Base-by-base conservation (phyloP, 37 sponge, comb jelly and placozoan species). In the Spongilla lacustris region DNA sequence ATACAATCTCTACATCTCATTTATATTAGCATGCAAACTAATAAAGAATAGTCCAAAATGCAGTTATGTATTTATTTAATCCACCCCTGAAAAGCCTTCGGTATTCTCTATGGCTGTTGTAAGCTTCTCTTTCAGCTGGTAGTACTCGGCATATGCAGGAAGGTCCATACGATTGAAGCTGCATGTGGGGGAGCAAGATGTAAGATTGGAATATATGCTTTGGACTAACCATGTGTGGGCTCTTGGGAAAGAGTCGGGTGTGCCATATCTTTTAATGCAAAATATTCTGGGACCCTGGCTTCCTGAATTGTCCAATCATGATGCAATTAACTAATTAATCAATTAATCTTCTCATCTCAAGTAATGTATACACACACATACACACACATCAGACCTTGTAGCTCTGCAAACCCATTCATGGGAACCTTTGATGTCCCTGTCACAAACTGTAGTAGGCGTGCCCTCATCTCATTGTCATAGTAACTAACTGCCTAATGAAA, bases 361-460 rank as follows among this genome's bases (percentile, higher is more conserved):
- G 9, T 70, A 82, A 34, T 35, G 6, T 67, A 32, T 70, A 81
- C 36, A 28, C 9, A 35, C 37, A 70, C 21, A 17, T 17, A 58
- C 6, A 41, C 41, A 50, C 26, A 37, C 21, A 81, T 21, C 75
- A 66, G 21, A 96, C 98, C 99, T 84, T 98, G 93, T 21, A 98
- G 82, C 82, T 98, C 99, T 27, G 95, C 87, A 83, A 98, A 98
- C 11, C 99, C 99, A 83, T 98, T 98, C 99, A 98, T 98, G 26
- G 99, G 99, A 4, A 98, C 97, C 69, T 95, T 93, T 24, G 99
- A 98, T 19, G 99, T 98, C 4, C 99, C 99, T n/a, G 99, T 98
- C 28, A 97, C 97, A 86, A 98, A 98, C 94, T 98, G 99, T 2
- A 98, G 92, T 23, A 98, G 87, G 21, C 99, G 76, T 17, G 95